Base-by-base conservation (phyloP, 2,888 invertebrate genomes). In the Pristionchus exspectatus region DNA sequence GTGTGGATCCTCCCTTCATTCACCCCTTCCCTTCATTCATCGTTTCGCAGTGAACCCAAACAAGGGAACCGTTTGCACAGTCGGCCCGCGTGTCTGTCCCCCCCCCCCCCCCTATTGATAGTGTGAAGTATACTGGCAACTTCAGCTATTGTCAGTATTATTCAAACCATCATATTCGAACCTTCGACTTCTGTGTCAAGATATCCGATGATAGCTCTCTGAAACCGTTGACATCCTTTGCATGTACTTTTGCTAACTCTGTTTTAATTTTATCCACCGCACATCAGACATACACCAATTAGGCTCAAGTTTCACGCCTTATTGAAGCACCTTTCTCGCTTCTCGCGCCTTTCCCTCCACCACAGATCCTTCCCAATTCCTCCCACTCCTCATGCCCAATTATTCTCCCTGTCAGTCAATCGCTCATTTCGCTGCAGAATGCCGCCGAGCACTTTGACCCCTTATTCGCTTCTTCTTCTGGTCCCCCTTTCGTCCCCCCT, bases 11-110 rank as follows among this genome's bases (percentile, higher is more conserved):
- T 30, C 72, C 18, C 44, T 24, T 10, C 24, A 59, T 59, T 30
- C 77, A n/a, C 50, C 77, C 44, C 14, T 24, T 44, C n/a, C 77
- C n/a, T 24, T 77, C 77, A 77, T 44, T 44, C 77, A 38, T 72
- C 72, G 33, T 33, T 33, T 21, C n/a, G 30, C 72, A 38, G 5
- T 38, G 72, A 18, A 12, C 72, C 30, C 72, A 16, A 18, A 72
- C 27, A 33, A 16, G 72, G 18, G n/a, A 72, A 66, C 38, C 12
- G 74, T 74, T 74, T 74, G 74, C 1, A 18, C 38, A 74, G 74
- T 38, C 74, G 21, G 14, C 14, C 66, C 66, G n/a, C 66, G 27
- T 66, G n/a, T 24, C 24, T 24, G 24, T 66, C 27, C 66, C 24
- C 66, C 24, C 5, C 38, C 4, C 27, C 27, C 66, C 24, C 66